phyloP scores from a whole-genome alignment of 2,113 vertebrate species.

The Erinaceus europaeus region DNA sequence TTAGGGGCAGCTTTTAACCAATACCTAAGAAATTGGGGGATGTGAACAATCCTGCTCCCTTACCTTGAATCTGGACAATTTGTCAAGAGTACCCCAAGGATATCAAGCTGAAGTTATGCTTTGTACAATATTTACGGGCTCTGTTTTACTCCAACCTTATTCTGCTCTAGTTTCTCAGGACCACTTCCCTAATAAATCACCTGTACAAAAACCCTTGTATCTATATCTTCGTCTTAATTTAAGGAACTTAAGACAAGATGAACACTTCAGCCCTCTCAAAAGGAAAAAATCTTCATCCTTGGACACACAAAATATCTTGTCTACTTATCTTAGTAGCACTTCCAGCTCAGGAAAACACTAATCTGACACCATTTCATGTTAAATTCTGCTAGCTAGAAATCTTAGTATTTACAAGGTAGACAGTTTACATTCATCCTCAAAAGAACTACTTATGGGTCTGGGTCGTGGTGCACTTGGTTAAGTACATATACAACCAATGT shows the following conservation, averaged over 20 bases:
- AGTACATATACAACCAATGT: no score
- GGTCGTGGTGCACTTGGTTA: no score
- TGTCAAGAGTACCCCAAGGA: neutral
- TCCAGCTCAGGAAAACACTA: neutral
- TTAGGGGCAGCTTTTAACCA: neutral
- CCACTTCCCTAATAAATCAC: neutral
- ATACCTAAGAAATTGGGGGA: neutral
- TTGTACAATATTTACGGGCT: neutral
- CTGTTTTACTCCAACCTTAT: neutral
- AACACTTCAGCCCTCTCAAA: neutral
- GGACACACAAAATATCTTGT: neutral
- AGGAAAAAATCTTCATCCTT: neutral
- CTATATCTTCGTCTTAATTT: neutral
- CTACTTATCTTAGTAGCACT: neutral
- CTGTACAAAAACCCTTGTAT: neutral
- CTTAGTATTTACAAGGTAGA: no score
- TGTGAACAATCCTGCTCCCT: neutral
- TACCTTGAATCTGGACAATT: no score
- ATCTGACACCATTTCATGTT: neutral
- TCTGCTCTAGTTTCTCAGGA: no score
- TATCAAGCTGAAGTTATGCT: neutral
- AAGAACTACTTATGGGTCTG: no score
- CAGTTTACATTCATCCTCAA: no score
- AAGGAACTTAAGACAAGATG: neutral
- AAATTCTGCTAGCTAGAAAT: neutral